Conservation (phyloP, 2,888 invertebrate species). For the Lagria hirta region DNA sequence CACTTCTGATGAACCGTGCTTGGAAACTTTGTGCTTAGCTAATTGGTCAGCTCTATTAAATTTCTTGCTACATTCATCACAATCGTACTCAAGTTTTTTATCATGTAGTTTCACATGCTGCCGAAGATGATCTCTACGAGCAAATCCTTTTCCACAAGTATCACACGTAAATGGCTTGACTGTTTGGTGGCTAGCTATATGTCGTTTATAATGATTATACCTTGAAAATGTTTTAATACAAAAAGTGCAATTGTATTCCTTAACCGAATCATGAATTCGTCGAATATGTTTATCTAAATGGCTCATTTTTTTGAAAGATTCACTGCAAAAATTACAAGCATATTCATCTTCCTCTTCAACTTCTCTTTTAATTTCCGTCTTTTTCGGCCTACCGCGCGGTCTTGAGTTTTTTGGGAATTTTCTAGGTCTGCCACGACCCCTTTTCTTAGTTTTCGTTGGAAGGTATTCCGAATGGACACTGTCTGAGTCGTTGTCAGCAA, state of each 20-base stretch:
- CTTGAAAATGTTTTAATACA: constrained; percentile 56
- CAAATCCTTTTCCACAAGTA: constrained; percentile 43
- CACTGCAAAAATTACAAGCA: constrained; percentile 44
- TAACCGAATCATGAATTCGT: constrained; percentile 40
- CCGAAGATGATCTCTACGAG: constrained; percentile 30
- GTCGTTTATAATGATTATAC: constrained; percentile 55
- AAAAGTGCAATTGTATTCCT: constrained; percentile 48
- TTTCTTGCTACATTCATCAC: constrained; percentile 49
- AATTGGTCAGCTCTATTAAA: constrained; percentile 58
- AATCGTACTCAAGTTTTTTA: constrained; percentile 36
- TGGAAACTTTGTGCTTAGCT: constrained; percentile 54
- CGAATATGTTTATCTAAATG: constrained; percentile 47
- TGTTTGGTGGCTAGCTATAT: constrained; percentile 54
- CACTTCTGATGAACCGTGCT: constrained; percentile 50
- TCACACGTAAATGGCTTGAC: constrained; percentile 52
- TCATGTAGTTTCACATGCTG: constrained; percentile 54
- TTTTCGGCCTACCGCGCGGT: constrained; percentile 39
- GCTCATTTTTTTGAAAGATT: constrained; percentile 44
- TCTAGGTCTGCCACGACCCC: constrained; percentile 48
- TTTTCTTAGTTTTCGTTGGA: constrained; percentile 39
- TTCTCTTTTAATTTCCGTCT: constrained; percentile 34
- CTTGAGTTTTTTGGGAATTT: constrained; percentile 38
- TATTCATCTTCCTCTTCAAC: constrained; percentile 45
- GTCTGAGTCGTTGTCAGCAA: constrained; percentile 37
- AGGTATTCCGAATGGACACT: constrained; percentile 49